Evolutionary conservation across 2,797 vertebrate genomes (phyloP).

Genomic region (Poecilia picta): DNA sequence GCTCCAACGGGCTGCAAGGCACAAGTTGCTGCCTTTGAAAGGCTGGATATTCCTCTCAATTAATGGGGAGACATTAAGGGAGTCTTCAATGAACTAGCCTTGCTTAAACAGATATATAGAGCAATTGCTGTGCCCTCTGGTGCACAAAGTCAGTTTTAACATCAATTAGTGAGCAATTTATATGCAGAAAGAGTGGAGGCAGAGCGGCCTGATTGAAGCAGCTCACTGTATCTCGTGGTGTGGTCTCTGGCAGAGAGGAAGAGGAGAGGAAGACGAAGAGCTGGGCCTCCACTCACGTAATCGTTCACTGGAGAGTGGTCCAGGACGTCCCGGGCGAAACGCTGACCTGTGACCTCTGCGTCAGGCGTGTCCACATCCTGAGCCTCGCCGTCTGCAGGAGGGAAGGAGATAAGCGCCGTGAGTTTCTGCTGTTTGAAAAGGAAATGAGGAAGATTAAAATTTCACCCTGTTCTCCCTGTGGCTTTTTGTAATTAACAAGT

Average conservation of each 20-base stretch:
- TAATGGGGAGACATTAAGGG: constrained; percentile 82
- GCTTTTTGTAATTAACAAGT: constrained; percentile 11
- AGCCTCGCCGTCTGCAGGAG: constrained; percentile 78
- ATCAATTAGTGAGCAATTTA: constrained; percentile 84
- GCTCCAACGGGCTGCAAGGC: constrained; percentile 68
- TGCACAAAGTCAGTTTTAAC: constrained; percentile 83
- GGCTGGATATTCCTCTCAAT: constrained; percentile 82
- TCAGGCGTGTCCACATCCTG: constrained; percentile 78
- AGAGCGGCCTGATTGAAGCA: constrained; percentile 65
- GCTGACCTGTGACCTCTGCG: constrained; percentile 74
- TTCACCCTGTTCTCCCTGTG: constrained; percentile 1
- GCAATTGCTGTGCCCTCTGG: constrained; percentile 82
- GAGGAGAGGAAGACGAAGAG: not conserved
- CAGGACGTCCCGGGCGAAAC: constrained; percentile 85
- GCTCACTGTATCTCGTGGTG: constrained; percentile 55
- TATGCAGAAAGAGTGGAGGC: constrained; percentile 71
- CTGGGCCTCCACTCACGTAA: constrained; percentile 85
- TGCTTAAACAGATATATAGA: constrained; percentile 87
- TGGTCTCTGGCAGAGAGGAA: constrained; percentile 27
- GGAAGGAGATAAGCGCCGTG: not conserved
- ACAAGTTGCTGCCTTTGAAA: constrained; percentile 80
- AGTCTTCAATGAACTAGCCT: constrained; percentile 84
- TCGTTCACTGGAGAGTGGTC: constrained; percentile 88
- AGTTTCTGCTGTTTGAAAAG: not conserved
- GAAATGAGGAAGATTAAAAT: not conserved